Conservation (phyloP, 2,797 vertebrate genomes). For the Pterois miles region DNA sequence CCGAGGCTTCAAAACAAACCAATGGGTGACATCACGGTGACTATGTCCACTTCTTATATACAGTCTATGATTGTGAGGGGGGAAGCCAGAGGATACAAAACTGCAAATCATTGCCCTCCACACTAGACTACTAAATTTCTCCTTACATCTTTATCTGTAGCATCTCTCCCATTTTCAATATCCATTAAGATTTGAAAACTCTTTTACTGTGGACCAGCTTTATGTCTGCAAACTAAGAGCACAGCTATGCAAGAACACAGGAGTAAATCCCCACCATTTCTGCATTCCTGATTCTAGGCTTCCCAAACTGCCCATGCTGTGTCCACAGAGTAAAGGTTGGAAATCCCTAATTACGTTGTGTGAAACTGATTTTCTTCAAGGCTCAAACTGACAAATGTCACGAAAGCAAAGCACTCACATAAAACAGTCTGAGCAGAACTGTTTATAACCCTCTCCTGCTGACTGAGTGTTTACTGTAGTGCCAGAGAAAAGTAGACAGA, state of each 20-base stretch:
- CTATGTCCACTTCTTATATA: no score
- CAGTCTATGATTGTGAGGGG: neutral
- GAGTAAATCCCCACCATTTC: slow-evolving; percentile 15
- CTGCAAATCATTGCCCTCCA: neutral
- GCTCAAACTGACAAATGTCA: neutral
- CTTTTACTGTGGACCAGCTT: neutral
- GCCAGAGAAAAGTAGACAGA: slow-evolving; percentile 19
- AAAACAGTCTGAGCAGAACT: neutral
- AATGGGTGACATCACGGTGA: fast-evolving
- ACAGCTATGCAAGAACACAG: slow-evolving; percentile 22
- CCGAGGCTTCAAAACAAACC: no score
- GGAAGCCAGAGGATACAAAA: neutral
- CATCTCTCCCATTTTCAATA: neutral
- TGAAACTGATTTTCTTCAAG: neutral
- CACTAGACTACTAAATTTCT: neutral
- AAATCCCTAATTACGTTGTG: neutral
- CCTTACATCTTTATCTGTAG: neutral
- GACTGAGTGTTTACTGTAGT: slow-evolving; percentile 29
- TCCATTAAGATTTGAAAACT: neutral
- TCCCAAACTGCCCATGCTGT: neutral
- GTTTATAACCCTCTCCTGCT: slow-evolving; percentile 20
- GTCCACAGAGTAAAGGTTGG: neutral
- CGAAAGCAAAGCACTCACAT: neutral
- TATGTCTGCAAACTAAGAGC: slow-evolving; percentile 9
- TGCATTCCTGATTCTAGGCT: neutral